Evolutionary conservation across 2,113 vertebrate genomes (phyloP).

Genomic region (Cochlearius cochlearius): DNA sequence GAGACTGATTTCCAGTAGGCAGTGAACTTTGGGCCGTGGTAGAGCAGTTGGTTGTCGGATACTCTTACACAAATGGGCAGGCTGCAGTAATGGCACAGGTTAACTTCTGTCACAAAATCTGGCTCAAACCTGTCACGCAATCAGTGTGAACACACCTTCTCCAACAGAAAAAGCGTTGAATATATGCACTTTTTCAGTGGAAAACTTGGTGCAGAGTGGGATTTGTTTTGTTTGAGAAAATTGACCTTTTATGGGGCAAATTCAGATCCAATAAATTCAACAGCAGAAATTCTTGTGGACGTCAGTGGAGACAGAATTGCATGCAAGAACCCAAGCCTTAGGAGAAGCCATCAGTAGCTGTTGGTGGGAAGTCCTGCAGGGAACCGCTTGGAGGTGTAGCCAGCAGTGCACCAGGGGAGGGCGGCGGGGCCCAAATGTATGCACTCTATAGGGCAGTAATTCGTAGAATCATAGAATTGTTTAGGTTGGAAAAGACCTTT

Average conservation of each 20-base stretch:
- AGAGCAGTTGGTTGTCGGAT: not conserved
- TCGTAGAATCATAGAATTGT: too few species aligned
- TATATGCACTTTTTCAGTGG: not conserved
- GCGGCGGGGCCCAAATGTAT: too few species aligned
- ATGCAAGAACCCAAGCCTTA: accelerated
- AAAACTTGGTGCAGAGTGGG: not conserved
- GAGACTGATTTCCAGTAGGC: not conserved
- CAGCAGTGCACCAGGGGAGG: not conserved
- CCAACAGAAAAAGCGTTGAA: not conserved
- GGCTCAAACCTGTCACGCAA: not conserved
- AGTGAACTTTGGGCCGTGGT: not conserved
- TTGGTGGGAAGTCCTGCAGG: not conserved
- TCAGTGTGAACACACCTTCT: not conserved
- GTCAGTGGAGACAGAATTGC: not conserved
- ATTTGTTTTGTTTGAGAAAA: not conserved
- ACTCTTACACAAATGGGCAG: not conserved
- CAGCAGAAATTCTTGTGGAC: not conserved
- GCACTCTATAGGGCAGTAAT: too few species aligned
- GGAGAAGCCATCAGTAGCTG: not conserved
- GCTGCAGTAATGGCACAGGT: not conserved
- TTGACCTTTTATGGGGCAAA: not conserved
- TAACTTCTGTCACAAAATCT: accelerated
- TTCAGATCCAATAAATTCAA: not conserved
- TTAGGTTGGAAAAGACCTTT: too few species aligned
- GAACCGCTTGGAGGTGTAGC: not conserved